phyloP scores from a whole-genome alignment of 1,140 invertebrate species.

The Lordiphosa collinella region DNA sequence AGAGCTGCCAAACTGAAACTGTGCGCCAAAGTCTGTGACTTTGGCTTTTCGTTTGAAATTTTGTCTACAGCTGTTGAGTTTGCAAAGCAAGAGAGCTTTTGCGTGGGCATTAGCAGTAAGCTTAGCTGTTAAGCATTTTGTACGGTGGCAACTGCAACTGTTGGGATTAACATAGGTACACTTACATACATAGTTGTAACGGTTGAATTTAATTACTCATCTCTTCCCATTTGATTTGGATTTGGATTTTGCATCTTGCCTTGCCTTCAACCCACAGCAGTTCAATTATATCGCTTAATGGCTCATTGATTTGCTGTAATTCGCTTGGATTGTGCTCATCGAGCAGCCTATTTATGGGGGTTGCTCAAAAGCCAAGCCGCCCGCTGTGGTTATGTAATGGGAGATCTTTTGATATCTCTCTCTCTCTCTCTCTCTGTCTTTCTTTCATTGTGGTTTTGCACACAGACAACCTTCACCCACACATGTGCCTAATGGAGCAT shows the following conservation, averaged over 20 bases:
- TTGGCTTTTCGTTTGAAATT: slow-evolving; percentile 57
- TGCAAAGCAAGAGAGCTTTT: slow-evolving; percentile 15
- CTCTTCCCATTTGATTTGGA: slow-evolving; percentile 1
- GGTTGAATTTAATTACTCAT: slow-evolving; percentile 1
- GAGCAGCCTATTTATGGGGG: slow-evolving; percentile 47
- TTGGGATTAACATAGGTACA: slow-evolving; percentile 15
- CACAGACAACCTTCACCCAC: slow-evolving; percentile 68
- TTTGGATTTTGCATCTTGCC: slow-evolving; percentile 5
- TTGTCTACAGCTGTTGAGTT: background rate
- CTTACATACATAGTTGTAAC: background rate
- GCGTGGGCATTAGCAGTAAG: slow-evolving; percentile 17
- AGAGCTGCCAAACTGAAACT: slow-evolving; percentile 59
- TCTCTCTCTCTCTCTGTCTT: background rate
- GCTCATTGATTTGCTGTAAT: slow-evolving; percentile 62
- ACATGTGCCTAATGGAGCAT: slow-evolving; percentile 57
- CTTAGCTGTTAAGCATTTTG: background rate
- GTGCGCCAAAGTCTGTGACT: slow-evolving; percentile 24
- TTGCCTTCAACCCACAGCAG: slow-evolving; percentile 34
- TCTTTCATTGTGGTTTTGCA: slow-evolving; percentile 27
- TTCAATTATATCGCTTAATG: slow-evolving; percentile 46
- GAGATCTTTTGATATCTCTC: slow-evolving; percentile 30
- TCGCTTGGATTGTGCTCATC: slow-evolving; percentile 50
- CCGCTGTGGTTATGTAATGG: slow-evolving; percentile 43
- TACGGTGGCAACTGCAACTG: background rate
- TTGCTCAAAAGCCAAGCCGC: slow-evolving; percentile 29